Conservation (phyloP, 2,113 vertebrate species). For the Panthera uncia region DNA sequence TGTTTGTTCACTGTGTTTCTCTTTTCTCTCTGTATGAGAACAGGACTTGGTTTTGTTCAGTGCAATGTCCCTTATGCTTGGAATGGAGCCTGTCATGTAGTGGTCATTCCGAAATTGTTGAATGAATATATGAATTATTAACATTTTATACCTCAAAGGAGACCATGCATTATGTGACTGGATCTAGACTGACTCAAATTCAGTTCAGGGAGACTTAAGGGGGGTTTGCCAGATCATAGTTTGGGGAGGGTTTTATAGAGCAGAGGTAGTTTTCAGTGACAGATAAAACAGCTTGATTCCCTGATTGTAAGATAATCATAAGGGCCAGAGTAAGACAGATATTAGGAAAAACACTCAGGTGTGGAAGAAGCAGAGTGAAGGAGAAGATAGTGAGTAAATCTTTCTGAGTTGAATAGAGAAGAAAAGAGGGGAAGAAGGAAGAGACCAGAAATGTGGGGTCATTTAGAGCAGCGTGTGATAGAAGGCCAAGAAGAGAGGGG, state of each 20-base stretch:
- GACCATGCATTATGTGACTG: background rate
- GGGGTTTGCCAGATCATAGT: background rate
- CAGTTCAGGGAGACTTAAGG: constrained; percentile 1
- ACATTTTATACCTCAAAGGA: constrained; percentile 18
- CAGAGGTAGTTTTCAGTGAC: background rate
- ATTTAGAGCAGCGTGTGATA: background rate
- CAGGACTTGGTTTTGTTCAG: background rate
- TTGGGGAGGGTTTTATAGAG: background rate
- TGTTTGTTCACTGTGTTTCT: background rate
- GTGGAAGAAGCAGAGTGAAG: background rate
- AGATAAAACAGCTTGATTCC: background rate
- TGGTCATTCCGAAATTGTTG: background rate
- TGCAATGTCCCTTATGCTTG: background rate
- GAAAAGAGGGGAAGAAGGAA: background rate
- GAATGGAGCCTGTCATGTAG: background rate
- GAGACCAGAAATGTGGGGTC: background rate
- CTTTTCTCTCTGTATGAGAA: background rate
- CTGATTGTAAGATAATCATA: background rate
- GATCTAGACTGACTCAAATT: background rate
- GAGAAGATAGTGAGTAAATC: background rate
- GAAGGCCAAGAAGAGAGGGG: background rate
- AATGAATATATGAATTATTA: constrained; percentile 48
- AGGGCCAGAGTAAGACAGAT: background rate
- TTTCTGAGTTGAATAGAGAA: background rate
- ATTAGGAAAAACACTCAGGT: background rate